These are phyloP conservation scores for Argentina silus DNA, from an alignment of 2,797 vertebrate species.

Conservation along the genomic window DNA sequence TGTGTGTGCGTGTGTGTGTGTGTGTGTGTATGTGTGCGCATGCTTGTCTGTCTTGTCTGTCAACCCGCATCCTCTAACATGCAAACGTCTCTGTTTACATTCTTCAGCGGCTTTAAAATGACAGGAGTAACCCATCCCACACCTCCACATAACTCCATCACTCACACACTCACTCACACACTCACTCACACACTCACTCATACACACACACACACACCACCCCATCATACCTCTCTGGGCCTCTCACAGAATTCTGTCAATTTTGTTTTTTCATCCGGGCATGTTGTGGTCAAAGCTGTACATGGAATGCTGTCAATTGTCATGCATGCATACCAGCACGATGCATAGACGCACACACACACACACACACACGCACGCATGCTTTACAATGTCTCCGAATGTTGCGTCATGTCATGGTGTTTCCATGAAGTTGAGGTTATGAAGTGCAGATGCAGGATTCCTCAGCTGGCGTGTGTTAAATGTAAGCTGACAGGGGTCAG, in stretches of 20 bases:
- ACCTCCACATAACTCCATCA: background rate
- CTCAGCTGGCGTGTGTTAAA: too few relatives aligned
- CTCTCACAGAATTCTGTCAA: background rate
- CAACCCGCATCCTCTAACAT: background rate
- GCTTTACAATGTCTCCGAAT: constrained; percentile 15
- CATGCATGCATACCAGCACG: background rate
- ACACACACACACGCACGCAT: background rate
- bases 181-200: background rate
- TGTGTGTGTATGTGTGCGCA: constrained; percentile 13
- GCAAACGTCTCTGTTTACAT: constrained; percentile 20
- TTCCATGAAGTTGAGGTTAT: too few relatives aligned
- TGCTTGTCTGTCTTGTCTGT: constrained; percentile 3
- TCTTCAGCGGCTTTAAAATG: background rate
- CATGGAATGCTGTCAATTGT: background rate
- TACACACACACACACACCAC: constrained; percentile 1
- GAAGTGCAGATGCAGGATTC: too few relatives aligned
- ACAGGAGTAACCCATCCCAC: background rate
- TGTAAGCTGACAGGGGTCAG: too few relatives aligned
- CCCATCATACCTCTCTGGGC: background rate
- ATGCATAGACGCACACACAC: constrained; percentile 13
- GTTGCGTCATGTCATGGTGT: too few relatives aligned
- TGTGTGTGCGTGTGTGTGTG: constrained; percentile 1
- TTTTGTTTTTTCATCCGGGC: background rate
- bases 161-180: background rate
- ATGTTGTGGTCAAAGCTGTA: background rate